These are phyloP conservation scores for Lepas anatifera DNA, from an alignment of 2,888 invertebrate genomes.

Conservation along the genomic window DNA sequence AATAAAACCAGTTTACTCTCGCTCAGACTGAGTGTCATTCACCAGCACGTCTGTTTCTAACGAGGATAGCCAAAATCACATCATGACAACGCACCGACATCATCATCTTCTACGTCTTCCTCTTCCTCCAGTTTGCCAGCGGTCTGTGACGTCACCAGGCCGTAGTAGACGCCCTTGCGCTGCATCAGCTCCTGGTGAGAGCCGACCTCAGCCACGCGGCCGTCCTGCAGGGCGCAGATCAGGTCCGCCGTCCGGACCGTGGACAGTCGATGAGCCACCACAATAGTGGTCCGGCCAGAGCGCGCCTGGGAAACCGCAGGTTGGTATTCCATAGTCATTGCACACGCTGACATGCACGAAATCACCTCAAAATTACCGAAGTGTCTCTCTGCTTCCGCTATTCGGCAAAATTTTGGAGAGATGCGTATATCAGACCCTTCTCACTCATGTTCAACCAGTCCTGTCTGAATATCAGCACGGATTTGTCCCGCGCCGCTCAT, in stretches of 20 bases:
- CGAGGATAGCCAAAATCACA: too few species aligned
- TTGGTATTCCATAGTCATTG: neutral
- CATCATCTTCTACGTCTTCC: neutral
- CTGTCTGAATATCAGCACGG: too few species aligned
- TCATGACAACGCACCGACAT: too few species aligned
- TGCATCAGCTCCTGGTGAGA: constrained; percentile 56
- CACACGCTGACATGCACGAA: too few species aligned
- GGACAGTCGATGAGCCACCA: constrained; percentile 62
- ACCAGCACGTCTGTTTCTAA: too few species aligned
- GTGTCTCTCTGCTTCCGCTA: too few species aligned
- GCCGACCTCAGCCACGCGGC: constrained; percentile 56
- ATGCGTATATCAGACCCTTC: too few species aligned
- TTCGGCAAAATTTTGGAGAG: too few species aligned
- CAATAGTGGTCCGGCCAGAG: constrained; percentile 54
- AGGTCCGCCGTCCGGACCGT: constrained; percentile 56
- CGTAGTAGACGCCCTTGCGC: constrained; percentile 42
- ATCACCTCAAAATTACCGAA: neutral
- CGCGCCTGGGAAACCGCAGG: neutral
- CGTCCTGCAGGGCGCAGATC: constrained; percentile 58
- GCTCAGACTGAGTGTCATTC: too few species aligned
- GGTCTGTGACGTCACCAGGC: neutral
- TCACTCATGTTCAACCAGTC: too few species aligned
- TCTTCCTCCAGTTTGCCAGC: neutral
- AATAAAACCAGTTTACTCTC: too few species aligned
- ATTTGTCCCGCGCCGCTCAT: too few species aligned